Evolutionary conservation across 2,113 vertebrate species (phyloP).

Genomic region (Melanostigma gelatinosum): DNA sequence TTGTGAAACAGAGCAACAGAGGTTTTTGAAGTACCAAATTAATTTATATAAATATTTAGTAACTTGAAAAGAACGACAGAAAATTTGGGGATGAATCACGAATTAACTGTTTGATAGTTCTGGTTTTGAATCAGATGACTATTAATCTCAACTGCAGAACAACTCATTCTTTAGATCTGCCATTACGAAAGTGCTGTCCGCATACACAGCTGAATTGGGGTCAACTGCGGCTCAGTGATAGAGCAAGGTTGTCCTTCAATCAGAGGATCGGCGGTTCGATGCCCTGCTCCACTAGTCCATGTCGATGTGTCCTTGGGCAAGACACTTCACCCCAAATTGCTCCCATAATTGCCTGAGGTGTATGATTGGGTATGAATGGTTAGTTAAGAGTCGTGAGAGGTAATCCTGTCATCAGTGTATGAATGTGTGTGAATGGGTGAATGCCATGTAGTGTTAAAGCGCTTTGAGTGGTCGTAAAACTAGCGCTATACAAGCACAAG

Average conservation of each 20-base stretch:
- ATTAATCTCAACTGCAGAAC: neutral
- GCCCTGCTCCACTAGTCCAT: neutral
- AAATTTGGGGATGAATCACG: neutral
- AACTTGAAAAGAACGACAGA: neutral
- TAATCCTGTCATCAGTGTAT: too few relatives aligned
- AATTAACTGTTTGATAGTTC: neutral
- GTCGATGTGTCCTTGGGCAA: neutral
- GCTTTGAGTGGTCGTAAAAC: too few relatives aligned
- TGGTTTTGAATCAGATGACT: neutral
- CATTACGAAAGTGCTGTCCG: conserved; percentile 26
- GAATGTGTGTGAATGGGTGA: too few relatives aligned
- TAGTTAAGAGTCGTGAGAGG: neutral
- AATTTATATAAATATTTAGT: neutral
- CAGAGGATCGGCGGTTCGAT: too few relatives aligned
- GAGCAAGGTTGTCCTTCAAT: too few relatives aligned
- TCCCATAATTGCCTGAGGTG: too few relatives aligned
- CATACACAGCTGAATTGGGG: conserved; percentile 33
- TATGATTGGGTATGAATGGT: neutral
- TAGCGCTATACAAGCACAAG: too few relatives aligned
- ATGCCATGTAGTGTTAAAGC: too few relatives aligned
- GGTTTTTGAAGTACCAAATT: neutral
- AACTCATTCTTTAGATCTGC: conserved; percentile 15
- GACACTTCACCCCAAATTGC: neutral
- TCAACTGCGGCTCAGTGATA: too few relatives aligned
- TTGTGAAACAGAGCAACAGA: neutral